Conservation (phyloP, 2,797 vertebrate species). For the Hypotaenidia philippensis region DNA sequence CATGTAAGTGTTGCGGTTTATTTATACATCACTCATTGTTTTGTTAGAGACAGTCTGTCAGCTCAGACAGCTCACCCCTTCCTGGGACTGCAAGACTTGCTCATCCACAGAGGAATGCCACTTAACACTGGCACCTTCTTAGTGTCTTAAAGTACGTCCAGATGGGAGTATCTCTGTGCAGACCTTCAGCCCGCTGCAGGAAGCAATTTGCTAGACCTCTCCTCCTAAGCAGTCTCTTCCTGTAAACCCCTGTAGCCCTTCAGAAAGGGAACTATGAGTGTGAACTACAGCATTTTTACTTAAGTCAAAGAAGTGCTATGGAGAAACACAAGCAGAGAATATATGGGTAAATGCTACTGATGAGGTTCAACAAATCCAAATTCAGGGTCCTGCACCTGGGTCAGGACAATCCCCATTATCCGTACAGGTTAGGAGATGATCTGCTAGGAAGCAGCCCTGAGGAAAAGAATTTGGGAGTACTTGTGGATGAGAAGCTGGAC, state of each 20-base stretch:
- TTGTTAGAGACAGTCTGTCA: not conserved
- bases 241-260: not conserved
- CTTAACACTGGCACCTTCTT: not conserved
- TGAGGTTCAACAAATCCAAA: too few relatives aligned
- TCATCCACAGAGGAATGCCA: conserved; percentile 17
- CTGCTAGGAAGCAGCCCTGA: too few relatives aligned
- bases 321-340: not conserved
- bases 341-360: not conserved
- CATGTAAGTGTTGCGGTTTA: not conserved
- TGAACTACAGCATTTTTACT: not conserved
- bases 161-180: not conserved
- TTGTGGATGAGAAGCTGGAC: too few relatives aligned
- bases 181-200: not conserved
- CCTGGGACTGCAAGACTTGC: not conserved
- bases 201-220: not conserved
- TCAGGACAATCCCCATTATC: too few relatives aligned
- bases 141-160: not conserved
- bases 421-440: too few relatives aligned
- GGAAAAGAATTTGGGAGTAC: too few relatives aligned
- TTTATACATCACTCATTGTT: conserved; percentile 30
- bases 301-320: not conserved
- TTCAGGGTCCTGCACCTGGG: too few relatives aligned
- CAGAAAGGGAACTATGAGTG: not conserved
- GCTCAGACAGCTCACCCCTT: not conserved
- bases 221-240: not conserved